Evolutionary conservation across 2,797 vertebrate species (phyloP), one percentile per base, ranked within the genome.

Genomic region (Valencia hispanica): DNA sequence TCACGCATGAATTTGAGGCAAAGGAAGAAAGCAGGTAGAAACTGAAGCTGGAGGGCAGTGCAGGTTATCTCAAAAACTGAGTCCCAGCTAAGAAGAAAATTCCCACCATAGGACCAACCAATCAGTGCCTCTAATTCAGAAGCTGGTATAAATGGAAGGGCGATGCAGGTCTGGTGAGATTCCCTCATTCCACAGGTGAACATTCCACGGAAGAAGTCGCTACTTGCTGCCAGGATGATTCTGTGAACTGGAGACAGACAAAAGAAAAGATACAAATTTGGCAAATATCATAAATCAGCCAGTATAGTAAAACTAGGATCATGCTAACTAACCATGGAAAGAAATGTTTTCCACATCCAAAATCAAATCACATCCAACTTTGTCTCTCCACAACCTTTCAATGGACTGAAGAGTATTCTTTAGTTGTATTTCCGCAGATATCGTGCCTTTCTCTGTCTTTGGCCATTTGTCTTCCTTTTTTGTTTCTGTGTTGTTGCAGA

Each of bases 101-200:
- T 55, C 32, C 97, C 97, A 0, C 91, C 95, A 90, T 98, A 99
- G 78, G 95, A 94, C 51, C 92, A 97, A 70, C 92, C 79, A 77
- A 98, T 94, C 5, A 98, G 94, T 27, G 93, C 83, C 30, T 61
- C 92, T 47, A 97, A 88, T 78, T 97, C 96, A 73, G 50, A 66
- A 2, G 85, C 80, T 10, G 74, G 66, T 43, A 94, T 80, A 66
- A 92, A 95, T 5, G 86, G 94, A 48, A 97, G 94, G 30, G 84
- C 72, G 3, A 96, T 79, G 2, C 88, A 71, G 0, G 69, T 71
- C 78, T 96, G 95, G 17, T 85, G 86, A 59, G 95, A 94, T 87
- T 97, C 97, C 74, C 53, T 94, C 97, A 97, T 97, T 15, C 96
- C 96, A 0, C 94, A 94, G 79, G 96, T 94, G 80, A 97, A 96